Conservation (phyloP, 1,140 invertebrate genomes). For the Gryllus bimaculatus region DNA sequence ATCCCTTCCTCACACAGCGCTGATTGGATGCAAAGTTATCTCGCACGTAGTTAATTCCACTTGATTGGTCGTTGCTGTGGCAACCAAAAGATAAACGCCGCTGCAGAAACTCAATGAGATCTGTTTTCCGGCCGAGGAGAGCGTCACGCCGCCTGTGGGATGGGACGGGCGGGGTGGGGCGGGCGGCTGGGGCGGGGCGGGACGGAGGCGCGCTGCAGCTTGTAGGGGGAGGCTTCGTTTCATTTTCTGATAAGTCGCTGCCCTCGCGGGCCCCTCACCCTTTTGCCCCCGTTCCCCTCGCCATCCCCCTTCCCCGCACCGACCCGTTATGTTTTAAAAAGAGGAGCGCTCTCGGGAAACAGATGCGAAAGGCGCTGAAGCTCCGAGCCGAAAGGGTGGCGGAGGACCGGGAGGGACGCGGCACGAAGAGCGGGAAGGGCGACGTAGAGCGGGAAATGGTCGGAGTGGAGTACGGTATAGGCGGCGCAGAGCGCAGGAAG, state of each 20-base stretch:
- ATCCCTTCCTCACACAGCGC: conserved; percentile 10
- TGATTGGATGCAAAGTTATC: conserved; percentile 25
- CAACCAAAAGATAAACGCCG: conserved; percentile 22
- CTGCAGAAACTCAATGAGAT: conserved; percentile 21
- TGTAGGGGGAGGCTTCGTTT: conserved; percentile 2
- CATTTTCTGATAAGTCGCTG: conserved; percentile 14
- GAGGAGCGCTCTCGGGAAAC: no score
- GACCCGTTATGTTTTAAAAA: no score
- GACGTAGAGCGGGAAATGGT: no score
- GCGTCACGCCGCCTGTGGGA: not conserved
- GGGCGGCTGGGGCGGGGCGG: not conserved
- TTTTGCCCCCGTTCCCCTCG: conserved; percentile 10
- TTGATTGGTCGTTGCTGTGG: conserved; percentile 26
- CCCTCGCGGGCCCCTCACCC: not conserved
- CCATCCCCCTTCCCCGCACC: not conserved
- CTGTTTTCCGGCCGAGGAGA: conserved; percentile 19
- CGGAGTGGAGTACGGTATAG: no score
- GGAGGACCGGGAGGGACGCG: no score
- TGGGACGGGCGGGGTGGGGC: not conserved
- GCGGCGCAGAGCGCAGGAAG: no score
- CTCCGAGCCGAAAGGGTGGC: not conserved
- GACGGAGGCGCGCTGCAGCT: no score
- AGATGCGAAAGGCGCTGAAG: no score
- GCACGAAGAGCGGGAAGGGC: no score
- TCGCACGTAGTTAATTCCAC: conserved; percentile 22